A percentile compares a stretch with the other conserved stretches of the same genome.
Conservation (phyloP, 1,140 invertebrate species). For the Aphaenogaster rudis region DNA sequence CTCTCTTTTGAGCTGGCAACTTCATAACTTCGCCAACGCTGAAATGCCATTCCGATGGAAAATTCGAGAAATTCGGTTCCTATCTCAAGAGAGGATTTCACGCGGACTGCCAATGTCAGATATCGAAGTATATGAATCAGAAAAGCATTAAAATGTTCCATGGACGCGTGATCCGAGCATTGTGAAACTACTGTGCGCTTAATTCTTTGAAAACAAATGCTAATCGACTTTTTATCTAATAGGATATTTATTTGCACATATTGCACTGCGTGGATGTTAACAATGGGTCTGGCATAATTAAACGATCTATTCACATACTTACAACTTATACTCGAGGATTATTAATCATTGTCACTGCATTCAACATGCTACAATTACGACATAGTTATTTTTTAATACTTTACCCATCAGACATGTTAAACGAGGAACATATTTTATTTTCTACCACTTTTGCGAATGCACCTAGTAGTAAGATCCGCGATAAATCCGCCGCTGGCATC, state of each 20-base stretch:
- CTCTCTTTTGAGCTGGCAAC: constrained; percentile 5
- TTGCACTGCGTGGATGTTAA: neutral
- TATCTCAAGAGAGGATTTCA: constrained; percentile 44
- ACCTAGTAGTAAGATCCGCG: neutral
- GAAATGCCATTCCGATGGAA: constrained; percentile 46
- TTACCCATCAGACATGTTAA: neutral
- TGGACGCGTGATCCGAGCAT: neutral
- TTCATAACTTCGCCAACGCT: constrained; percentile 48
- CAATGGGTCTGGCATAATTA: neutral
- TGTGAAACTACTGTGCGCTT: neutral
- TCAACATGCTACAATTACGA: neutral
- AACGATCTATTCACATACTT: neutral
- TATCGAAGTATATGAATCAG: constrained; percentile 47
- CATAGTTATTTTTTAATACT: neutral
- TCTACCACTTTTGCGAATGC: neutral
- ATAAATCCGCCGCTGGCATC: neutral
- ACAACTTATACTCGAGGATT: neutral
- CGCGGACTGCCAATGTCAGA: constrained; percentile 27
- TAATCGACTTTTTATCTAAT: neutral
- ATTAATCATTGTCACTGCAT: constrained; percentile 12
- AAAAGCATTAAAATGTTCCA: neutral
- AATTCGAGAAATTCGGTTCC: constrained; percentile 27
- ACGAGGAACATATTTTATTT: neutral
- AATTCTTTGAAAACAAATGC: neutral
- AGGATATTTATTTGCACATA: neutral